A percentile compares a stretch with the other conserved stretches of the same genome.
phyloP scores from a whole-genome alignment of 2,797 vertebrate genomes.

The Pipistrellus kuhlii region DNA sequence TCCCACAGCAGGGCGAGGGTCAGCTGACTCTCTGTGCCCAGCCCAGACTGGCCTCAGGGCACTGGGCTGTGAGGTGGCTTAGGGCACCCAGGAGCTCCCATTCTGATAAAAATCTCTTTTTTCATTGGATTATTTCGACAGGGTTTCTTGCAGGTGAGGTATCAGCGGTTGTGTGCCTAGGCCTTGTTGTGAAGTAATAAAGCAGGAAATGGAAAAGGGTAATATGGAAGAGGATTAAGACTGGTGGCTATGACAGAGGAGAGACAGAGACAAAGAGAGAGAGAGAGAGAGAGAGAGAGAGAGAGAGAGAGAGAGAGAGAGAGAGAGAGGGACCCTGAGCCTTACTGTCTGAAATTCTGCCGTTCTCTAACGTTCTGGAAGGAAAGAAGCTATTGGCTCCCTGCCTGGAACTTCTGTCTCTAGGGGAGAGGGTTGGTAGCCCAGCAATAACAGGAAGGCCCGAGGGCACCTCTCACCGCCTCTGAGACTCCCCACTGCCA shows the following conservation, averaged over 20 bases:
- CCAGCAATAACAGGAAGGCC: fast-evolving
- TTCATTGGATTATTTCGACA: background rate
- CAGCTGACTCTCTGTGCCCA: background rate
- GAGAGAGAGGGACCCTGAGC: background rate
- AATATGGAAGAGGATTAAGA: background rate
- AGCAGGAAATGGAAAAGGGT: background rate
- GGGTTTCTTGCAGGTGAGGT: background rate
- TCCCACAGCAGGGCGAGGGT: no score
- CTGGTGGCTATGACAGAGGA: background rate
- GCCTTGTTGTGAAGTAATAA: background rate
- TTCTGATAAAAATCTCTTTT: background rate
- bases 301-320: no score
- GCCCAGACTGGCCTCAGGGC: background rate
- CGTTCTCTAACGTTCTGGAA: background rate
- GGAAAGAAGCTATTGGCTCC: background rate
- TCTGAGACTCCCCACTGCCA: background rate
- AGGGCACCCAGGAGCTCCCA: background rate
- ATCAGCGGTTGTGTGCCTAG: background rate
- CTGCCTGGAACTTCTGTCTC: background rate
- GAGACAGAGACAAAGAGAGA: background rate
- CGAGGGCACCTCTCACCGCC: fast-evolving
- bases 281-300: background rate
- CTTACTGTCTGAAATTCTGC: background rate
- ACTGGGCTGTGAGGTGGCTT: background rate
- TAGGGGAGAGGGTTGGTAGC: background rate